Evolutionary conservation across 2,888 invertebrate genomes (phyloP).

Genomic region (Muschampia plurimacula): DNA sequence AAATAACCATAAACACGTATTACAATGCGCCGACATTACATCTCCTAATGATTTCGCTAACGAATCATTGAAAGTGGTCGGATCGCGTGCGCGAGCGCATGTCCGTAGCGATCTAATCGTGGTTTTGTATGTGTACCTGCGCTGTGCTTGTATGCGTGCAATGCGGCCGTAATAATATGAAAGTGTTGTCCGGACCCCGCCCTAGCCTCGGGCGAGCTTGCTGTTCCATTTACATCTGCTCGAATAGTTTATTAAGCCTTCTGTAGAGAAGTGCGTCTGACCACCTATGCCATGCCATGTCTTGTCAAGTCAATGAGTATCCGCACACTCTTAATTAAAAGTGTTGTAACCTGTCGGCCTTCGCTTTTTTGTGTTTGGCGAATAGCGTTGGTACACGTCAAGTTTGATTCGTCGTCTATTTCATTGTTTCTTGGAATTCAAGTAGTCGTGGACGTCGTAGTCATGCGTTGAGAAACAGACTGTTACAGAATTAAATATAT

Average conservation of each 20-base stretch:
- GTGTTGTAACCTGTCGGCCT: conserved; percentile 34
- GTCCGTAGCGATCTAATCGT: conserved; percentile 55
- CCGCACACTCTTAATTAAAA: conserved; percentile 40
- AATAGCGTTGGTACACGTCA: conserved; percentile 38
- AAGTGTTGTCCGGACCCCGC: conserved; percentile 84
- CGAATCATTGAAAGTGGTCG: conserved; percentile 85
- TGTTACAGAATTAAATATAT: neutral
- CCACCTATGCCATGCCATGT: conserved; percentile 45
- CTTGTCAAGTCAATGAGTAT: conserved; percentile 42
- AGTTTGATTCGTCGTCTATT: conserved; percentile 27
- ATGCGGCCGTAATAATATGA: conserved; percentile 81
- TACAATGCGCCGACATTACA: conserved; percentile 84
- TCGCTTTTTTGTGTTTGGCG: conserved; percentile 35
- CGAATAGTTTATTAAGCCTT: conserved; percentile 82
- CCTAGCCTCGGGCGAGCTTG: conserved; percentile 79
- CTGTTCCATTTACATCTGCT: conserved; percentile 84
- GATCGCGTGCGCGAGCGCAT: conserved; percentile 78
- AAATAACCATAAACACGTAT: conserved; percentile 85
- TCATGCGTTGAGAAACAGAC: neutral
- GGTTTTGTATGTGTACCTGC: conserved; percentile 55
- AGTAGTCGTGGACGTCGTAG: neutral
- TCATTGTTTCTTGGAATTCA: conserved; percentile 33
- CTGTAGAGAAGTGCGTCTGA: conserved; percentile 61
- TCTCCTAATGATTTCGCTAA: conserved; percentile 86
- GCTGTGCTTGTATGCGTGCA: conserved; percentile 63